A percentile compares a stretch with the other conserved stretches of the same genome.
These are phyloP conservation scores for Myrmecophaga tridactyla DNA, from an alignment of 2,113 vertebrate species.

Conservation along the genomic window DNA sequence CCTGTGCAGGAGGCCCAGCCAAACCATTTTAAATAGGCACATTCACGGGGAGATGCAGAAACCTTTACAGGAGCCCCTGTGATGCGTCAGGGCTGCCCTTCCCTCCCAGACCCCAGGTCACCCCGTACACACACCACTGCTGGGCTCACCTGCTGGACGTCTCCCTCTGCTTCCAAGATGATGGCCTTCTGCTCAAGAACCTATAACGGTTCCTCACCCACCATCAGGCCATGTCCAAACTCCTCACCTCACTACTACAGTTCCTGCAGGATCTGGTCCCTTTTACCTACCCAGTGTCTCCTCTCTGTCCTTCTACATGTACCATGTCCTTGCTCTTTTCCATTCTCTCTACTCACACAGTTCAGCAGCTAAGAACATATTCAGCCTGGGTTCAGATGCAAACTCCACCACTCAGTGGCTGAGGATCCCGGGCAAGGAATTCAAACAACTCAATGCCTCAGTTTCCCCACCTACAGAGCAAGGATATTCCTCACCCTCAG, in stretches of 20 bases:
- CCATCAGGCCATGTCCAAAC: neutral
- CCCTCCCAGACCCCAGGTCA: neutral
- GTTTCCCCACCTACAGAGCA: neutral
- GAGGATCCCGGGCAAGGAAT: neutral
- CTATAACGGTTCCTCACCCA: neutral
- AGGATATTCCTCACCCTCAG: neutral
- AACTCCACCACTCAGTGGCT: neutral
- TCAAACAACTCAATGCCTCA: neutral
- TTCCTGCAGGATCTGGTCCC: neutral
- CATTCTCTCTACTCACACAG: neutral
- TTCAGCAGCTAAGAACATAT: neutral
- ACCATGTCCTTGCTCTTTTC: neutral
- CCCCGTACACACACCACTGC: neutral
- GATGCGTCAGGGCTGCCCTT: neutral
- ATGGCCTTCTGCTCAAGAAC: neutral
- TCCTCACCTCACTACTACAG: neutral
- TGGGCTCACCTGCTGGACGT: neutral
- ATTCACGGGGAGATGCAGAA: slow-evolving; percentile 5
- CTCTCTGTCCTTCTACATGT: neutral
- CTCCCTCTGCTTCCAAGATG: neutral
- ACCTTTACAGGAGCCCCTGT: neutral
- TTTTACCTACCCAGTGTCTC: neutral
- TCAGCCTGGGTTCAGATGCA: neutral
- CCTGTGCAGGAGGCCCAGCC: slow-evolving; percentile 21
- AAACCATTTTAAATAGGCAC: slow-evolving; percentile 40